Evolutionary conservation across 2,113 vertebrate species (phyloP).

Genomic region (Vimba vimba): DNA sequence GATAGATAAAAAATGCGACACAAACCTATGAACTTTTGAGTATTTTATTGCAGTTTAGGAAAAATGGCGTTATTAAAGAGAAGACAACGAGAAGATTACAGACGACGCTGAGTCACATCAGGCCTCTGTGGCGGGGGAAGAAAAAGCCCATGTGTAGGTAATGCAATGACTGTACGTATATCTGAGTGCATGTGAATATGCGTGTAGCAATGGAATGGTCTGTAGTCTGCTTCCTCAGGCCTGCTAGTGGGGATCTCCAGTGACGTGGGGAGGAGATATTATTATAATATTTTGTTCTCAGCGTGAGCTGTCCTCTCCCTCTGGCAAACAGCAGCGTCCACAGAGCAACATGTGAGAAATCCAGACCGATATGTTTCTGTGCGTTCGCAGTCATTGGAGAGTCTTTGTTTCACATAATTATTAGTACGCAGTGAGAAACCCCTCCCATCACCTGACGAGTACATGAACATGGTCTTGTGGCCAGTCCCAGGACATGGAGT

Average conservation of each 20-base stretch:
- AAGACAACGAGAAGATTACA: constrained; percentile 35
- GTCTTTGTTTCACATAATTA: background rate
- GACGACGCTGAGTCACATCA: constrained; percentile 20
- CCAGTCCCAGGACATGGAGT: constrained; percentile 49
- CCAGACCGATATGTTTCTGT: constrained; percentile 8
- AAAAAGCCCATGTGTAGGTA: background rate
- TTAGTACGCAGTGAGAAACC: background rate
- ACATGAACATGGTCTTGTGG: background rate
- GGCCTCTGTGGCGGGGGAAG: background rate
- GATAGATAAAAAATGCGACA: background rate
- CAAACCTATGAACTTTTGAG: constrained; percentile 12
- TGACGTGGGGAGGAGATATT: constrained; percentile 47
- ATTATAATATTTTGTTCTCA: constrained; percentile 40
- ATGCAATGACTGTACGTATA: constrained; percentile 7
- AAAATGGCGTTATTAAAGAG: constrained; percentile 35
- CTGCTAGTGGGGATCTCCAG: constrained; percentile 41
- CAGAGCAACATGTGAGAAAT: constrained; percentile 38
- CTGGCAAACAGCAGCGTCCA: constrained; percentile 46
- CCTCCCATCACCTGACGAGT: background rate
- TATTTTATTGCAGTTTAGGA: constrained; percentile 47
- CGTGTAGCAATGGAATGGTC: background rate
- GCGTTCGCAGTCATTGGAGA: background rate
- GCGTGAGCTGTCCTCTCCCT: constrained; percentile 50
- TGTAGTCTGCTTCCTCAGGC: constrained; percentile 16
- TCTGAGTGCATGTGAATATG: background rate